Conservation (phyloP, 2,888 invertebrate species). For the Limulus polyphemus region DNA sequence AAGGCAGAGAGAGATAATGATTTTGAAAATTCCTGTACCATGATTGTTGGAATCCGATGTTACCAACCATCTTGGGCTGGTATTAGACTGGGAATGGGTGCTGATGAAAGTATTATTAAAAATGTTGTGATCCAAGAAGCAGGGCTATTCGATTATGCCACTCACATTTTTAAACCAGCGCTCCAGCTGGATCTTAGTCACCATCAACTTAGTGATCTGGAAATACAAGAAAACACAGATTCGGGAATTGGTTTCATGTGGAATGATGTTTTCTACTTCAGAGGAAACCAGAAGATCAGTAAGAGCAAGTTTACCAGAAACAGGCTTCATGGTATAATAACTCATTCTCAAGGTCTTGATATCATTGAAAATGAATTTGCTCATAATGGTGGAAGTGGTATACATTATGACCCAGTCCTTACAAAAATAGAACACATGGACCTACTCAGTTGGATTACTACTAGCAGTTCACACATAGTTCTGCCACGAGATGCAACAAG, state of each 20-base stretch:
- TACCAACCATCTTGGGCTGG: slow-evolving; percentile 91
- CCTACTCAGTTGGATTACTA: slow-evolving; percentile 75
- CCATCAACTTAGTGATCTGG: slow-evolving; percentile 41
- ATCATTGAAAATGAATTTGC: slow-evolving; percentile 41
- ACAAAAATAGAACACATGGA: slow-evolving; percentile 73
- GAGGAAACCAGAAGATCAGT: slow-evolving; percentile 41
- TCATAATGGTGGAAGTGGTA: slow-evolving; percentile 68
- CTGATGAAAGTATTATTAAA: slow-evolving; percentile 73
- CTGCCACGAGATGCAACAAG: slow-evolving; percentile 8
- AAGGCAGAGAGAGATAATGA: slow-evolving; percentile 48
- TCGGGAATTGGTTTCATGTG: slow-evolving; percentile 89
- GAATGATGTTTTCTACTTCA: slow-evolving; percentile 80
- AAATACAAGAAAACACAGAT: slow-evolving; percentile 69
- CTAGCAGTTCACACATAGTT: slow-evolving; percentile 6
- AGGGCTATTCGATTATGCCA: slow-evolving; percentile 83
- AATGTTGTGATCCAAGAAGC: slow-evolving; percentile 80
- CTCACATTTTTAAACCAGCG: slow-evolving; percentile 74
- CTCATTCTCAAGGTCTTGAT: slow-evolving; percentile 73
- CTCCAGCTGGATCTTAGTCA: slow-evolving; percentile 57
- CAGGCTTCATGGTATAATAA: slow-evolving; percentile 73
- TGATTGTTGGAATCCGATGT: slow-evolving; percentile 77
- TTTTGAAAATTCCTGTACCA: slow-evolving; percentile 77
- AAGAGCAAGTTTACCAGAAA: slow-evolving; percentile 45
- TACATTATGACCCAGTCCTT: slow-evolving; percentile 81
- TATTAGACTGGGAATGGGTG: slow-evolving; percentile 71